Base-by-base conservation (phyloP, 2,888 invertebrate species). In the Zaprionus bogoriensis region DNA sequence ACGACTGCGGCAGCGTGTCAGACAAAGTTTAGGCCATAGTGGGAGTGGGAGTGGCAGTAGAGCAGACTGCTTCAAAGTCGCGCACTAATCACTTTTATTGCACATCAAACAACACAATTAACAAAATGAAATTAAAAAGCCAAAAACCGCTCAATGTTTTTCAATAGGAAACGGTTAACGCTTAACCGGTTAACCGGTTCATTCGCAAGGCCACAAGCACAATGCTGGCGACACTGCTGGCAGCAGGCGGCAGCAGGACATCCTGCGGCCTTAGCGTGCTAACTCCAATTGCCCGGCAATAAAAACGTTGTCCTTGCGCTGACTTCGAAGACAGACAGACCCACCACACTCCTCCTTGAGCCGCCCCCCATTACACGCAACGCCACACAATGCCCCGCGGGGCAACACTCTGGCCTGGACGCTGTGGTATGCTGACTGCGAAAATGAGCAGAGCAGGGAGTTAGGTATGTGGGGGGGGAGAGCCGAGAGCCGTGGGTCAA, bases 241-340 rank as follows among this genome's bases (percentile, higher is more conserved):
- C 61, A 48, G 52, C 45, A 36, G 42, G 55, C 36, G 59, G 52
- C 39, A 63, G n/a, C n/a, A n/a, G n/a, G 57, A 38, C 45, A 52
- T 62, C 55, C 59, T 61, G 54, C 41, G 67, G 47, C 65, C 51
- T 14, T 27, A 44, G 39, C 52, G 45, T 65, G 51, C 60, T 61
- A 77, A 64, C 65, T 85, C 60, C 86, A 87, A 80, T 80, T 87
- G 87, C 48, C 66, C 68, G 59, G 83, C 80, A 87, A 80, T 87
- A 82, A 78, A 73, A 80, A 85, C 68, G 87, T 87, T 68, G 66
- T 68, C 83, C 65, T 80, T 70, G 46, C 61, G 27, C 52, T 30
- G 45, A 45, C 61, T 57, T 44, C 42, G 39, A 42, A 12, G 41
- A 42, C 44, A 19, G 7, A 3, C 22, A 22, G 22, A n/a, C 20